Conservation (phyloP, 2,113 vertebrate species). For the Phyllostomus discolor region DNA sequence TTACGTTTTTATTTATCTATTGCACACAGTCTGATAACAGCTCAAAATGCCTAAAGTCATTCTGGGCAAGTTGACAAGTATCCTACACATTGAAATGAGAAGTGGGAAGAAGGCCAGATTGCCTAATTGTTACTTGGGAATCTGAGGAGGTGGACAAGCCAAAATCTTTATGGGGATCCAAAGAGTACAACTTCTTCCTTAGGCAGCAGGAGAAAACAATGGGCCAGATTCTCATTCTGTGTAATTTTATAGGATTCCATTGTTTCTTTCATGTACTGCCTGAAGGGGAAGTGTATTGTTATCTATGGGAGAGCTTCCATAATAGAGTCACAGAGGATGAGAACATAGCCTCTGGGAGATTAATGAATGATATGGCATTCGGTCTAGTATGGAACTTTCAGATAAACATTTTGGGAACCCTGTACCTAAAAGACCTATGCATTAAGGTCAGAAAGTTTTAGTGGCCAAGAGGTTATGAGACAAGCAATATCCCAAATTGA, state of each 20-base stretch:
- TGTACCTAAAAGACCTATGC: neutral
- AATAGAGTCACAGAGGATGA: slow-evolving; percentile 31
- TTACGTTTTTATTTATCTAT: slow-evolving; percentile 65
- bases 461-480: neutral
- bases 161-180: slow-evolving; percentile 59
- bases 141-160: slow-evolving; percentile 62
- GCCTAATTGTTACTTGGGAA: slow-evolving; percentile 69
- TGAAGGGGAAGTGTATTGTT: slow-evolving; percentile 58
- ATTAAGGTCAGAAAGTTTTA: slow-evolving; percentile 5
- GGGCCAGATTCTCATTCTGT: slow-evolving; percentile 38
- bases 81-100: slow-evolving; percentile 64
- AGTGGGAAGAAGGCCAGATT: slow-evolving; percentile 67
- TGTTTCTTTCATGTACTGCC: slow-evolving; percentile 71
- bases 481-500: neutral
- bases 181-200: slow-evolving; percentile 61
- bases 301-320: slow-evolving; percentile 43
- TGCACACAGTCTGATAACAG: slow-evolving; percentile 51
- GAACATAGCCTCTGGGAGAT: slow-evolving; percentile 48
- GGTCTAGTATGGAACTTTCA: neutral
- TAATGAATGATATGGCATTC: neutral
- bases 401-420: slow-evolving; percentile 23
- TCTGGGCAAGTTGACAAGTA: slow-evolving; percentile 65
- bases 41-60: slow-evolving; percentile 53
- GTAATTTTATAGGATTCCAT: slow-evolving; percentile 50
- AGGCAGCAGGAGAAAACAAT: slow-evolving; percentile 63